These are phyloP conservation scores for Fringilla coelebs DNA, from an alignment of 2,797 vertebrate genomes.

Conservation along the genomic window DNA sequence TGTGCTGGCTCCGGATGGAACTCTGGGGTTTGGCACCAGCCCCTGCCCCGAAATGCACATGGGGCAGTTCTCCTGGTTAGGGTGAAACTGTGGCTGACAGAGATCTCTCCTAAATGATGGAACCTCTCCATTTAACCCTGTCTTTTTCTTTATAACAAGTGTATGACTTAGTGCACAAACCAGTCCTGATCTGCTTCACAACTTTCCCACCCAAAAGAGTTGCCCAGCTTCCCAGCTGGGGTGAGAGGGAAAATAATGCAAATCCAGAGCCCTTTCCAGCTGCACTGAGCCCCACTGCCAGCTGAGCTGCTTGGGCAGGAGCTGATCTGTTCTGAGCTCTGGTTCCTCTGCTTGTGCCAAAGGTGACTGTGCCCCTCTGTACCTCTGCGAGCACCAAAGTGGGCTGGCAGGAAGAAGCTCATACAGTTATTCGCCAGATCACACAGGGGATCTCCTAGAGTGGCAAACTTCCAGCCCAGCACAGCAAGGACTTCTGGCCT, in stretches of 20 bases:
- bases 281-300: not conserved
- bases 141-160: not conserved
- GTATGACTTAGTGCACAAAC: not conserved
- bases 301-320: not conserved
- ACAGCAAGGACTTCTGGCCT: constrained; percentile 77
- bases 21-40: not conserved
- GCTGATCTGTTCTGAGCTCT: not conserved
- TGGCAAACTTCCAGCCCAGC: constrained; percentile 81
- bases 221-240: not conserved
- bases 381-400: constrained; percentile 74
- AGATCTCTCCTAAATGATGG: not conserved
- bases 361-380: not conserved
- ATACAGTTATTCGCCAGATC: constrained; percentile 80
- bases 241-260: not conserved
- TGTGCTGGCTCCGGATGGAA: rapidly evolving
- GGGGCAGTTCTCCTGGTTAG: not conserved
- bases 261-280: not conserved
- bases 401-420: constrained; percentile 71
- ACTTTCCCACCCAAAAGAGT: not conserved
- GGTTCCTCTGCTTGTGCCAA: not conserved
- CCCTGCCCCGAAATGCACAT: not conserved
- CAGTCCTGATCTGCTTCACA: not conserved
- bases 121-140: not conserved
- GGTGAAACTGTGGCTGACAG: not conserved
- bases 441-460: constrained; percentile 80